These are phyloP conservation scores for Aethina tumida DNA, from an alignment of 1,140 invertebrate genomes.

Conservation along the genomic window DNA sequence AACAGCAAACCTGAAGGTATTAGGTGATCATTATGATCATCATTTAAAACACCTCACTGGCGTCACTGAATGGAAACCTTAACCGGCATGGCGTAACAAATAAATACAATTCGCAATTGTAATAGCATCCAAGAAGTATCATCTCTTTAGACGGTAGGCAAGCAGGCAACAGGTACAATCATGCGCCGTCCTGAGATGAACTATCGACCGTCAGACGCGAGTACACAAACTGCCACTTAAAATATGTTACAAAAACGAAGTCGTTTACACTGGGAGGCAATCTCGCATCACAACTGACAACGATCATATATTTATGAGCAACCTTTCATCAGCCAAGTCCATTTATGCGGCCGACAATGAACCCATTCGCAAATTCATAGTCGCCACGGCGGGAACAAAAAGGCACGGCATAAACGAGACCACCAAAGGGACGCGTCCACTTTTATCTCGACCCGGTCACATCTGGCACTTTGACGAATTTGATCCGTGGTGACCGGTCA, in stretches of 20 bases:
- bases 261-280: constrained; percentile 11
- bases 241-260: constrained; percentile 5
- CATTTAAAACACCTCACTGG: too few species aligned
- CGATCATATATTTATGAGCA: constrained; percentile 14
- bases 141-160: constrained; percentile 19
- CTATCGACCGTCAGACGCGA: constrained; percentile 15
- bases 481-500: not conserved
- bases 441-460: too few species aligned
- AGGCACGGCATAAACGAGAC: too few species aligned
- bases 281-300: constrained; percentile 15
- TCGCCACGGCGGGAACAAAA: constrained; percentile 8
- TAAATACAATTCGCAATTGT: constrained; percentile 6
- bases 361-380: not conserved
- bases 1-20: too few species aligned
- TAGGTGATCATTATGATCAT: too few species aligned
- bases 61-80: too few species aligned
- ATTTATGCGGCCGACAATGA: constrained; percentile 2
- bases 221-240: constrained; percentile 6
- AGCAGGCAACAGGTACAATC: constrained; percentile 24
- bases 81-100: too few species aligned
- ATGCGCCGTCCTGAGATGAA: constrained; percentile 12
- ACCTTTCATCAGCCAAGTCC: not conserved
- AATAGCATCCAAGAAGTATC: constrained; percentile 16
- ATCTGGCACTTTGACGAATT: constrained; percentile 2
- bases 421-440: too few species aligned